phyloP scores from a whole-genome alignment of 2,113 vertebrate species.

The Bambusicola thoracicus region DNA sequence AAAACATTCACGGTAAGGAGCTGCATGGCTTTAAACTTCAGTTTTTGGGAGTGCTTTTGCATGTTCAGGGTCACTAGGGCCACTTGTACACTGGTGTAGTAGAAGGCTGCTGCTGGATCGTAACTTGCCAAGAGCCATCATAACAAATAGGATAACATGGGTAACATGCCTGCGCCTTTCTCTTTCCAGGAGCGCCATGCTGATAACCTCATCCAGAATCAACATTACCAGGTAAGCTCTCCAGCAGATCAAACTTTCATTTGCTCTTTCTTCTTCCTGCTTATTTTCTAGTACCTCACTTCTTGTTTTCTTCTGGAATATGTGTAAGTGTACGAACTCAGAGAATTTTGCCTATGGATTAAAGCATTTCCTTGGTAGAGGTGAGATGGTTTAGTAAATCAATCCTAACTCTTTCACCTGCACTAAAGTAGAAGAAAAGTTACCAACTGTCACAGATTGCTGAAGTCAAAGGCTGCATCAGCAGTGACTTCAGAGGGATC shows the following conservation, averaged over 20 bases:
- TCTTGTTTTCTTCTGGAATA: background rate
- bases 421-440: background rate
- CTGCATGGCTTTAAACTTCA: accelerated
- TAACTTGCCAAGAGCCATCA: background rate
- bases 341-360: conserved; percentile 22
- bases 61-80: accelerated
- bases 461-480: background rate
- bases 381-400: background rate
- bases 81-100: background rate
- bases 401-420: background rate
- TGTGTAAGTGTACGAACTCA: background rate
- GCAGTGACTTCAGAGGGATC: background rate
- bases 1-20: conserved; percentile 89
- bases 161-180: conserved; percentile 24
- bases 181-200: conserved; percentile 90
- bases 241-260: background rate
- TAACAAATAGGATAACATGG: background rate
- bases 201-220: conserved; percentile 94
- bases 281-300: background rate
- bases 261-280: background rate
- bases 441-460: background rate
- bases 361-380: background rate
- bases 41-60: background rate
- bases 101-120: background rate
- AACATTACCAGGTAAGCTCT: conserved; percentile 92